Percentiles rank a stretch among this genome's conserved stretches.
These are phyloP conservation scores for Myathropa florea DNA, from an alignment of 2,888 invertebrate species.

Conservation along the genomic window DNA sequence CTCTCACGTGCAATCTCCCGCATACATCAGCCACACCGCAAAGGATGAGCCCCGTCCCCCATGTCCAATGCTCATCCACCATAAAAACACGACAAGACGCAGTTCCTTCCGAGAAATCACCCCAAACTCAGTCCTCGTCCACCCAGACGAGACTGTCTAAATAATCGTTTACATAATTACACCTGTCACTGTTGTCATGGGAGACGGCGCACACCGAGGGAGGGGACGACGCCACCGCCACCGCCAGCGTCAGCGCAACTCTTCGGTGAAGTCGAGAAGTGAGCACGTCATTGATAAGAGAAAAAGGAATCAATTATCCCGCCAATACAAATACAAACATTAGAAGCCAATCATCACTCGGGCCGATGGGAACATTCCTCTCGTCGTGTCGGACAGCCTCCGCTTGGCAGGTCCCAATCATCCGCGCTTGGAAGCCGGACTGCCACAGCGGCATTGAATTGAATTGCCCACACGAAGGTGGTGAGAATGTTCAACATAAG, in stretches of 20 bases:
- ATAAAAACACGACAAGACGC: conserved; percentile 47
- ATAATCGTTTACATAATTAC: conserved; percentile 68
- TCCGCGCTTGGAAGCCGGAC: neutral
- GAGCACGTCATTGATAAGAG: conserved; percentile 51
- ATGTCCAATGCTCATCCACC: conserved; percentile 45
- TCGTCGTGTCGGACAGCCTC: neutral
- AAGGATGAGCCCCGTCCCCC: conserved; percentile 49
- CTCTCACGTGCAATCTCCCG: conserved; percentile 47
- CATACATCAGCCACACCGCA: conserved; percentile 48
- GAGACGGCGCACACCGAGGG: conserved; percentile 54
- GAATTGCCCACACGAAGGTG: conserved; percentile 69
- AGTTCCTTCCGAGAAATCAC: conserved; percentile 43
- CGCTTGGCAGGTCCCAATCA: conserved; percentile 28
- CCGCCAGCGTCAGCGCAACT: neutral
- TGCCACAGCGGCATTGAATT: conserved; percentile 26
- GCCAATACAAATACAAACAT: conserved; percentile 35
- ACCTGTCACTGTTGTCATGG: conserved; percentile 66
- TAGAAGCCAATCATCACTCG: conserved; percentile 37
- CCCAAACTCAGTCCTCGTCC: conserved; percentile 4
- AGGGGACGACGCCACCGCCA: neutral
- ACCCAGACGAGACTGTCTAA: conserved; percentile 36
- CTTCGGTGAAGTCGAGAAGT: conserved; percentile 59
- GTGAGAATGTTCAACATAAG: conserved; percentile 66
- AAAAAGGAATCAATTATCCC: conserved; percentile 64
- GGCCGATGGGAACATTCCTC: conserved; percentile 37